Conservation (phyloP, 2,113 vertebrate genomes). For the Phycodurus eques region DNA sequence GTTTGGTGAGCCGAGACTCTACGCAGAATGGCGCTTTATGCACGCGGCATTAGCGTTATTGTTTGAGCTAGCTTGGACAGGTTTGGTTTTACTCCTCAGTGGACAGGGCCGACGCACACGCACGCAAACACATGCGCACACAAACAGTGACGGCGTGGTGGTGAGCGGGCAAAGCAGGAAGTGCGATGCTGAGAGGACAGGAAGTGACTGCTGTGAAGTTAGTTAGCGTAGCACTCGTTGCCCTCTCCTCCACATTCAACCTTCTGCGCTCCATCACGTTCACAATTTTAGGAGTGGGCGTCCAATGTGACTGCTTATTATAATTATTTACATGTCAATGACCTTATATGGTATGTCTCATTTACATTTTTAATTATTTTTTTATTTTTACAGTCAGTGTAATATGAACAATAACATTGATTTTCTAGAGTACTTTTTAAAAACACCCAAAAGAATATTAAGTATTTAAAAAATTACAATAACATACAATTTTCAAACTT, state of each 20-base stretch:
- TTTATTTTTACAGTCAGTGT: background rate
- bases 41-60: background rate
- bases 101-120: background rate
- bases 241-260: background rate
- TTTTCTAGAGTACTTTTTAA: background rate
- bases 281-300: background rate
- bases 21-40: background rate
- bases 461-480: no score
- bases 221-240: constrained; percentile 21
- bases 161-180: constrained; percentile 54
- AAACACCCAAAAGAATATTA: no score
- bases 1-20: background rate
- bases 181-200: constrained; percentile 54
- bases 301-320: background rate
- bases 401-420: background rate
- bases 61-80: background rate
- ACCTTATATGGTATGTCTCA: background rate
- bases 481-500: no score
- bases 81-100: background rate
- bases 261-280: background rate
- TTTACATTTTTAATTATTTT: background rate
- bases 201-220: constrained; percentile 55
- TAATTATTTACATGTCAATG: background rate
- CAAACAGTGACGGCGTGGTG: background rate
- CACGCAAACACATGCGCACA: background rate